phyloP scores from a whole-genome alignment of 2,113 vertebrate species.

The Leucopsar rothschildi region DNA sequence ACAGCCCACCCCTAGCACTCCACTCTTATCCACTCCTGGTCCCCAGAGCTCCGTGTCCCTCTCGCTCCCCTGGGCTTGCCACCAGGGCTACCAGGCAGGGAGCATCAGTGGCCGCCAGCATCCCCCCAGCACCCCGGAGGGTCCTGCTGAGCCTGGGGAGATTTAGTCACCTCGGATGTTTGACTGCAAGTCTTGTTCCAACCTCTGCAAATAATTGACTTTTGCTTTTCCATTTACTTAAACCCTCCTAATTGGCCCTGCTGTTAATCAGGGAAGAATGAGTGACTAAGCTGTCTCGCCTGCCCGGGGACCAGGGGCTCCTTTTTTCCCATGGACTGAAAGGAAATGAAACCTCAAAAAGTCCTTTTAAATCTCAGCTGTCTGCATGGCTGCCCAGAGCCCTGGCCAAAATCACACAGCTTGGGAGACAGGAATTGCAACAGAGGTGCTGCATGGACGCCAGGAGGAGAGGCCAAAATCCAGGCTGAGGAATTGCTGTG shows the following conservation, averaged over 20 bases:
- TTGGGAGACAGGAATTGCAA: background rate
- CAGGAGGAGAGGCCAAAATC: background rate
- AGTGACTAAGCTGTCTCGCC: slow-evolving; percentile 16
- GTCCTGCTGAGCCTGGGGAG: background rate
- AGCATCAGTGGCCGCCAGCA: background rate
- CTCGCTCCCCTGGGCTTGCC: background rate
- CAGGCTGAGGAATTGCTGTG: background rate
- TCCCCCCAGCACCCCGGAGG: fast-evolving
- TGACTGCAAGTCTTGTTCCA: background rate
- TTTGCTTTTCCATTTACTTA: slow-evolving; percentile 28
- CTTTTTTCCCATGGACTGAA: slow-evolving; percentile 42
- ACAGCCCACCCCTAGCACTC: fast-evolving
- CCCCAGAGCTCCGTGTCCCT: fast-evolving
- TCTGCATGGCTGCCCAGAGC: background rate
- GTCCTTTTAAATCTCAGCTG: slow-evolving; percentile 20
- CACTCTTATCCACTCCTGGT: background rate
- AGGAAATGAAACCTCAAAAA: slow-evolving; percentile 47
- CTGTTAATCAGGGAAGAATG: slow-evolving; percentile 38
- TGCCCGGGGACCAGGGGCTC: background rate
- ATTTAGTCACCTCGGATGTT: background rate
- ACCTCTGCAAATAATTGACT: background rate
- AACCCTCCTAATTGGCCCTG: background rate
- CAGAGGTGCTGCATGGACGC: background rate
- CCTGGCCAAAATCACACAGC: background rate
- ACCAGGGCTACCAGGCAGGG: background rate